Conservation (phyloP, 2,888 invertebrate species). For the Hymenopus coronatus region DNA sequence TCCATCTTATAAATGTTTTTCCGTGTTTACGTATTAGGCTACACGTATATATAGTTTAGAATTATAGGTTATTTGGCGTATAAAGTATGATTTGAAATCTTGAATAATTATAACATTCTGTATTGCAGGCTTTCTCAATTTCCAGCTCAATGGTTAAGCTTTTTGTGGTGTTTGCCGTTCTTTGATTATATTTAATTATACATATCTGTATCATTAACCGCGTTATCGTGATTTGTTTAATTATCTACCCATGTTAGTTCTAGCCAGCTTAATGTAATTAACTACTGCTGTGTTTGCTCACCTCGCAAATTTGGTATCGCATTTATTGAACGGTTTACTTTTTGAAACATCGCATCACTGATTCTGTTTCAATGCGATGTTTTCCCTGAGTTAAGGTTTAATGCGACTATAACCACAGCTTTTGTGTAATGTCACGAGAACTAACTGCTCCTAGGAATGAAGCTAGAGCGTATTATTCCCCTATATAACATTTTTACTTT, state of each 20-base stretch:
- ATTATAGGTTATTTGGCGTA: no score
- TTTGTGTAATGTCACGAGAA: no score
- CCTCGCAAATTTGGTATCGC: not conserved
- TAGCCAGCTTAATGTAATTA: not conserved
- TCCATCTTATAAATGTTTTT: no score
- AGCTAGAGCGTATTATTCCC: no score
- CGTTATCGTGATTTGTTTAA: not conserved
- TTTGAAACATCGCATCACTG: not conserved
- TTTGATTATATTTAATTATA: not conserved
- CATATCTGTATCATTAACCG: not conserved
- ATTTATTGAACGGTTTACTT: not conserved
- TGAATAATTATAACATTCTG: no score
- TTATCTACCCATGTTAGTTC: not conserved
- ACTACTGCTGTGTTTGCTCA: not conserved
- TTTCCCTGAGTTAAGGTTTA: not conserved
- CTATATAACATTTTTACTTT: no score
- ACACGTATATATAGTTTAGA: no score
- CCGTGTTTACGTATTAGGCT: no score
- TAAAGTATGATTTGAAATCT: no score
- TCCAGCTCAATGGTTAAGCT: not conserved
- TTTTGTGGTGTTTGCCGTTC: not conserved
- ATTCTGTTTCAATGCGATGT: not conserved
- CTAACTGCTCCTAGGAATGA: no score
- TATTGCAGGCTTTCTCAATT: not conserved
- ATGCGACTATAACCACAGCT: no score